Evolutionary conservation across 1,140 invertebrate genomes (phyloP), one percentile per base, ranked within the genome.

Genomic region (Anoplophora glabripennis): DNA sequence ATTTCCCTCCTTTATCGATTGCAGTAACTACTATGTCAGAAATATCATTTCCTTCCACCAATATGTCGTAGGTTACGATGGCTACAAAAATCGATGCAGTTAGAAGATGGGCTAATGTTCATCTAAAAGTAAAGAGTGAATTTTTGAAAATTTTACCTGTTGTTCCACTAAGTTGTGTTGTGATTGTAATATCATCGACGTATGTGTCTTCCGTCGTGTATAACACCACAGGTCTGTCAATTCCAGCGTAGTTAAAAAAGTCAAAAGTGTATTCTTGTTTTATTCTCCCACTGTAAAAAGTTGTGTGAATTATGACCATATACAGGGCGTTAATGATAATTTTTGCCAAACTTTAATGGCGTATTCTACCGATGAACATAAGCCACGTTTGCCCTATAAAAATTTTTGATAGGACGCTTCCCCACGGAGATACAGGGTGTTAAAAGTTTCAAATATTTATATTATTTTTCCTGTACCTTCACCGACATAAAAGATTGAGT

Each of bases 201-300:
- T 88, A 93, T 0, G 83, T 77, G 41, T 79, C 78, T 5, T 93
- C 93, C 12, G 90, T 94, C 1, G 92, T 89, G 72, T 94, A 93
- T 7, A 99, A 70, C 64, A 87, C 82, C 28, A 99, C 94, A 42
- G 90, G 84, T 53, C 96, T 83, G 74, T 98, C 92, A 54, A 98
- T 96, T 7, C 96, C 96, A 8, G 95, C 95, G 77, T 98, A 98
- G 75, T 98, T 97, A 78, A 96, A 98, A 76, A 98, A 99, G 74
- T 99, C 96, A 76, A 98, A 97, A 21, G 87, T 87, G 53, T 93
- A 90, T 28, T 82, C 80, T 70, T 94, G 90, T 42, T 86, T 78
- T 51, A 84, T 82, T 3, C 81, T 84, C 12, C 84, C 80, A 41
- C 83, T 83, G 61, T 74, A 87, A 55, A 81, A 63, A 12, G 73